Base-by-base conservation (phyloP, 2,797 vertebrate species). In the Paramormyrops hopkinsi region DNA sequence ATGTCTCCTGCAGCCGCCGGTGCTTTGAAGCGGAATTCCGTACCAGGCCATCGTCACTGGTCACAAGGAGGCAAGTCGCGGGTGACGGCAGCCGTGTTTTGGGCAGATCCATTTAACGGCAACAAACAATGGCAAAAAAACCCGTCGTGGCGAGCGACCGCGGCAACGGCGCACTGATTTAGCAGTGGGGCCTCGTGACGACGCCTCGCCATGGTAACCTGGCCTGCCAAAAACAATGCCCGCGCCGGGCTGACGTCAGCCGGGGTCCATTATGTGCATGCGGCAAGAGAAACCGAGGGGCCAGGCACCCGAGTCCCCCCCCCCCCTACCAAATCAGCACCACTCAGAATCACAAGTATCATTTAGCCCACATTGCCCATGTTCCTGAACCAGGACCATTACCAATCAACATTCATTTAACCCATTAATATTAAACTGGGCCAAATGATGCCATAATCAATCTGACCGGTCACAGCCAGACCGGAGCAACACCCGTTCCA, bases 141-240 rank as follows among this genome's bases (percentile, higher is more conserved):
- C 5, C 53, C n/a, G 7, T 46, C 12, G 51, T 22, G 46, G 59
- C 14, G 11, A n/a, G 46, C 11, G n/a, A 84, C 41, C 1, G 4
- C 22, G 59, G 19, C 37, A 9, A 54, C 33, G 44, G 65, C 29
- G 19, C 5, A 73, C 65, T 94, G 94, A 94, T 94, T 94, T 93
- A 93, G 91, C 91, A 92, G 90, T 69, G 56, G 92, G 90, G 90
- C 90, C 92, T 93, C 90, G 89, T 92, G 93, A 94, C 92, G 92
- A 94, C 89, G 89, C 88, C 14, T 92, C 91, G 93, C 94, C 95
- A 96, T 96, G 94, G 94, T 95, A 96, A 95, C 95, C 88, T 87
- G 79, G 91, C 82, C 89, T 89, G 50, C 29, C 56, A 90, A 86
- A 91, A 92, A 92, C 91, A 89, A 89, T 89, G 79, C 90, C 86